Percentiles rank a stretch among this genome's conserved stretches.
Conservation (phyloP, 2,888 invertebrate species). For the Chrysomela aeneicollis region DNA sequence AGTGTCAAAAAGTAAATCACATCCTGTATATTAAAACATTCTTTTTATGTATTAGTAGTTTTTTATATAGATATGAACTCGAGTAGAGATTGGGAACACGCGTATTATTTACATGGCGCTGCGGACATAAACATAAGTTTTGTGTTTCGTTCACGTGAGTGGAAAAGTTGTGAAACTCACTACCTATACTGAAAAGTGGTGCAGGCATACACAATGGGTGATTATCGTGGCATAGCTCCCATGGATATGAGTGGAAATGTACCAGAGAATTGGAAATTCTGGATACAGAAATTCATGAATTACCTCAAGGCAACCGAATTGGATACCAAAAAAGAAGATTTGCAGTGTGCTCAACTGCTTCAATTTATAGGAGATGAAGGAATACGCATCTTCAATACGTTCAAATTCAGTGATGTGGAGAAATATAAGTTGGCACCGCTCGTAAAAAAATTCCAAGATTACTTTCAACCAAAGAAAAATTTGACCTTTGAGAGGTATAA, state of each 20-base stretch:
- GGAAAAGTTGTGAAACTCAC: too few species aligned
- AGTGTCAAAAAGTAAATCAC: too few species aligned
- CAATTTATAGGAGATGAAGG: slow-evolving; percentile 4
- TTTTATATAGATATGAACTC: too few species aligned
- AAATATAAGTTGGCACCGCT: background rate
- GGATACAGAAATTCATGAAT: background rate
- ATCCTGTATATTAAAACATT: too few species aligned
- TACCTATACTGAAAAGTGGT: too few species aligned
- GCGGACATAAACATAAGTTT: slow-evolving; percentile 14
- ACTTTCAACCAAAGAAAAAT: background rate
- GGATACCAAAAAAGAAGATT: background rate
- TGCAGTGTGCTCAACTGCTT: background rate
- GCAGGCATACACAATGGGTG: background rate
- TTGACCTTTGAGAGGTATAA: background rate
- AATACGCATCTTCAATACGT: background rate
- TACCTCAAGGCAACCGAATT: background rate
- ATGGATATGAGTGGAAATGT: background rate
- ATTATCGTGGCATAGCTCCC: background rate
- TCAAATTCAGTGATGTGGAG: background rate
- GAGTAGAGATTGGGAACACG: slow-evolving; percentile 42
- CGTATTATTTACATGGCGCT: too few species aligned
- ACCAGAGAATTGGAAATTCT: background rate
- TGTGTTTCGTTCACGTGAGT: too few species aligned
- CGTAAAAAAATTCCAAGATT: background rate
- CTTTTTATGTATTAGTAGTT: too few species aligned